Conservation (phyloP, 2,113 vertebrate genomes). For the Epinephelus lanceolatus region DNA sequence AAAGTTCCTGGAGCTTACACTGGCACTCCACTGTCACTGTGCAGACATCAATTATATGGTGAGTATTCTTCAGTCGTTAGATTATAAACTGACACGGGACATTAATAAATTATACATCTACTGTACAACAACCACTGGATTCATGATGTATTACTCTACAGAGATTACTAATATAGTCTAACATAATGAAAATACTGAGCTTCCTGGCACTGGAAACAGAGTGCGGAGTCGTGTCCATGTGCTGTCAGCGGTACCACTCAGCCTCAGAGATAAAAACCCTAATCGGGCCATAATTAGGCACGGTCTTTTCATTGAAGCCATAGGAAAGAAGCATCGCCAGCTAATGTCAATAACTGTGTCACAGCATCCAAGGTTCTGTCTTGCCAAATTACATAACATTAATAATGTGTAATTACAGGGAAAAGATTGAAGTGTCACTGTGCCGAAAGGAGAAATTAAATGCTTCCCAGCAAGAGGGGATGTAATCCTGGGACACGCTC, state of each 20-base stretch:
- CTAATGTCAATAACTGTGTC: slow-evolving; percentile 81
- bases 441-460: slow-evolving; percentile 80
- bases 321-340: slow-evolving; percentile 65
- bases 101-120: slow-evolving; percentile 15
- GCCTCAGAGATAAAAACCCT: slow-evolving; percentile 66
- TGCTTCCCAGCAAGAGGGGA: slow-evolving; percentile 62
- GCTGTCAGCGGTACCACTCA: slow-evolving; percentile 44
- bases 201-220: slow-evolving; percentile 21
- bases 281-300: slow-evolving; percentile 80
- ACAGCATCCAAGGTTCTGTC: slow-evolving; percentile 71
- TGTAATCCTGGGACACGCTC: slow-evolving; percentile 51
- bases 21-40: neutral
- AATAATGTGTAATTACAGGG: slow-evolving; percentile 83
- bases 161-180: slow-evolving; percentile 7
- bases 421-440: slow-evolving; percentile 79
- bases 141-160: neutral
- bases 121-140: neutral
- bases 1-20: slow-evolving; percentile 6
- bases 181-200: slow-evolving; percentile 21
- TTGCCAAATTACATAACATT: slow-evolving; percentile 80
- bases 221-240: slow-evolving; percentile 21
- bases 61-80: slow-evolving; percentile 22
- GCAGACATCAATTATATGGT: slow-evolving; percentile 10
- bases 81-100: neutral
- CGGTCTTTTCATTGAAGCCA: slow-evolving; percentile 73